Percentiles rank a stretch among this genome's conserved stretches.
Conservation (phyloP, 2,113 vertebrate genomes). For the Chionis minor region DNA sequence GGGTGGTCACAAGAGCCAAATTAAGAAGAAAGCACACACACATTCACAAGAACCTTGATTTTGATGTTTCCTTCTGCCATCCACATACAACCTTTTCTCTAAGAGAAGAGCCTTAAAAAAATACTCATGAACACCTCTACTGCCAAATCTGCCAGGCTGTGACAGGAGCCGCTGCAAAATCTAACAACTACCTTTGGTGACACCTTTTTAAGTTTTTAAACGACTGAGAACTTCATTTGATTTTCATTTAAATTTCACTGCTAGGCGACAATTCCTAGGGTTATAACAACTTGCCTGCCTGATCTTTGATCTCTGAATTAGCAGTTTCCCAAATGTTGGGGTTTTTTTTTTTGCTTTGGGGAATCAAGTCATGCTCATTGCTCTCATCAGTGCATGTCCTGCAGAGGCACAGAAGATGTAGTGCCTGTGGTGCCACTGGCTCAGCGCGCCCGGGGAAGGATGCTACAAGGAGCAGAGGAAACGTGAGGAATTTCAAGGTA, state of each 20-base stretch:
- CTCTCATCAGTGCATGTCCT: fast-evolving
- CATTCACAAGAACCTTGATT: neutral
- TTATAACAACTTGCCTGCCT: neutral
- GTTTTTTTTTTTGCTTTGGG: neutral
- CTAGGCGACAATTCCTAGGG: neutral
- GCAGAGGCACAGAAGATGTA: neutral
- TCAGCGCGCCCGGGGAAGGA: neutral
- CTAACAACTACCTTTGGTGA: neutral
- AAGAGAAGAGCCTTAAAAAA: neutral
- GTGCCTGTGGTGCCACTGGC: neutral
- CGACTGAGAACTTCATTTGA: neutral
- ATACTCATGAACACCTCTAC: neutral
- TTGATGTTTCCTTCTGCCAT: neutral
- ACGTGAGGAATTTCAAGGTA: neutral
- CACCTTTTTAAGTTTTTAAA: neutral
- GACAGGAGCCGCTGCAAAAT: neutral
- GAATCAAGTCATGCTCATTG: neutral
- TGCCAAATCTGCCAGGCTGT: neutral
- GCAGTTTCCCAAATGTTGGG: neutral
- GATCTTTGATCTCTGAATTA: neutral
- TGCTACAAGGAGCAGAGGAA: neutral
- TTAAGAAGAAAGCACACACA: neutral
- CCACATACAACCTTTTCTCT: neutral
- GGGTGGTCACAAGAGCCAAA: neutral
- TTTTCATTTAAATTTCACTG: neutral